Evolutionary conservation across 2,888 invertebrate genomes (phyloP), one percentile per base, ranked within the genome.

Genomic region (Drosophila recens): DNA sequence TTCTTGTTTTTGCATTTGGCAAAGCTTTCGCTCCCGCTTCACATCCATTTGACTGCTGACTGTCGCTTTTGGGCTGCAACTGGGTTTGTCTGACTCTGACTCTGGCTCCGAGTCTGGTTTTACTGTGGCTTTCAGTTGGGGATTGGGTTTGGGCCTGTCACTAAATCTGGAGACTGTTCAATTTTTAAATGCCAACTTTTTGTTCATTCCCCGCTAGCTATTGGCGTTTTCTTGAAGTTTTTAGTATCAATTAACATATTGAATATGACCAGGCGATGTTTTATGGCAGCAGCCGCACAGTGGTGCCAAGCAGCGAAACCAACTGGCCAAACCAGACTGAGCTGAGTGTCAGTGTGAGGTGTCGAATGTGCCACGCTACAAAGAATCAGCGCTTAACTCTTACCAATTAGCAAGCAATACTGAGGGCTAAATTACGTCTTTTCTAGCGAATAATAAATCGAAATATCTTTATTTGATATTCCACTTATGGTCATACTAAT

Each of bases 221-320:
- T 74, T 64, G 45, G 13, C 38, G 49, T 58, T 66, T 45, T 57
- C 36, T 62, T 68, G 46, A 62, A 67, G 72, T 84, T 83, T 81
- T 83, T 80, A 86, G 80, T 89, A 80, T 82, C 87, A 86, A 89
- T 86, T 86, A 89, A 82, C 86, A 86, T 87, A 81, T 76, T 74
- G 72, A 67, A 76, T 72, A 70, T 86, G 80, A 68, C 65, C 76
- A 70, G 67, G 49, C 54, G 74, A 72, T 77, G 71, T 56, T 80
- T 68, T 67, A 72, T 77, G 64, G 70, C 76, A 51, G 51, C 67
- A 58, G 56, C 20, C 62, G 69, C 82, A 81, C 77, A 84, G 87
- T 87, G 87, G 69, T 51, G 43, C 67, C 38, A 66, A 68, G n/a
- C 10, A 33, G 51, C 36, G 20, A 20, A 15, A 42, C 20, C 27